Base-by-base conservation (phyloP, 2,888 invertebrate genomes). In the Podabrus alpinus region DNA sequence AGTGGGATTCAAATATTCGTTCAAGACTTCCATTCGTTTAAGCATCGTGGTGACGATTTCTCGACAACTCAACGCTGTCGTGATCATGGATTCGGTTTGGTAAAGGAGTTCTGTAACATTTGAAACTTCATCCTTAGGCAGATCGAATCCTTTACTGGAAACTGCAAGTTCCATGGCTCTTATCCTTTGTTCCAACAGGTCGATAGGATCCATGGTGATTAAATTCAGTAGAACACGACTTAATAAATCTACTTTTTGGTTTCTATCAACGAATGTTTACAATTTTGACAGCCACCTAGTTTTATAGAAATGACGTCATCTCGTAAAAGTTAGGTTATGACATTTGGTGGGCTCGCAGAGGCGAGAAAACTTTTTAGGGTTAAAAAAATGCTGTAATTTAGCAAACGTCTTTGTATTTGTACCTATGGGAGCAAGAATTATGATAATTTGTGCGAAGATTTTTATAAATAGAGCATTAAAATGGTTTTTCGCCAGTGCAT, bases 1-100 rank as follows among this genome's bases (percentile, higher is more conserved):
- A 69, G 82, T 83, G 1, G 89, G 88, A 79, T 89, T 87, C 68
- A 89, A 82, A 77, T 88, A 88, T 15, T 86, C 85, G 75, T 89
- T 89, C 25, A 90, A 85, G 77, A 88, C 87, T 1, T 86, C 86
- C 81, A 90, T 83, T 70, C 88, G 85, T 78, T 88, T 86, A 62
- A 89, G 83, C 60, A 89, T 85, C 0, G 84, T 82, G 64, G 87
- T 88, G 15, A 88, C 85, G 15, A 88, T 87, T 76, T 90, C 89
- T 61, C 89, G 86, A 69, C 89, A 89, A 74, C 88, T 89, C 15
- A 90, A 79, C 1, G 90, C 89, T 9, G 90, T 88, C 3, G 87
- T 86, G 24, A 89, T 88, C 81, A 90, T 85, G 1, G 88, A 88
- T 78, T 89, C 88, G 1, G 87, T 87, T 81, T 88, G 87, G 15